A percentile compares a stretch with the other conserved stretches of the same genome.
phyloP scores from a whole-genome alignment of 2,113 vertebrate species.

The Colaptes auratus region DNA sequence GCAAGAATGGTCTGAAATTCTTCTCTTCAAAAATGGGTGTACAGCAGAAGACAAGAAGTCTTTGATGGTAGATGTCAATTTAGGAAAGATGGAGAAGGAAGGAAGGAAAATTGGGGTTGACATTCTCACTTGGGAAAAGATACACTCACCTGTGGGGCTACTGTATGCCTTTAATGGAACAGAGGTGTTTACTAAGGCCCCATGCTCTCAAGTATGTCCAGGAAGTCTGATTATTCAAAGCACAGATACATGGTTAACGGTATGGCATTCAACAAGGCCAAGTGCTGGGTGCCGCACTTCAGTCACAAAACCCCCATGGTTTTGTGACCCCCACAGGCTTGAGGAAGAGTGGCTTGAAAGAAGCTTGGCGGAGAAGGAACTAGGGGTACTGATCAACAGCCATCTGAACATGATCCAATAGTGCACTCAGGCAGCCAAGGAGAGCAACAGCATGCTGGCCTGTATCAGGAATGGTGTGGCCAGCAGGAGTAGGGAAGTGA shows the following conservation, averaged over 20 bases:
- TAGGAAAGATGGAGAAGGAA: background rate
- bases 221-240: background rate
- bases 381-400: too few species aligned
- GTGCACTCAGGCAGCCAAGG: too few species aligned
- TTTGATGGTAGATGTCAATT: background rate
- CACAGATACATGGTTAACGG: fast-evolving
- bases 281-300: too few species aligned
- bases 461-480: too few species aligned
- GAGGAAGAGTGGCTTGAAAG: too few species aligned
- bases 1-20: background rate
- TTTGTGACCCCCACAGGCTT: too few species aligned
- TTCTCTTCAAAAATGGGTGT: background rate
- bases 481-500: too few species aligned
- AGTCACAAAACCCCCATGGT: too few species aligned
- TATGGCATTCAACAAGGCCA: too few species aligned
- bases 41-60: fast-evolving
- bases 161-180: fast-evolving
- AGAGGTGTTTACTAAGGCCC: background rate
- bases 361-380: too few species aligned
- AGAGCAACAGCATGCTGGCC: too few species aligned
- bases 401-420: too few species aligned
- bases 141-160: background rate
- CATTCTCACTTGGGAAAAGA: background rate
- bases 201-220: background rate
- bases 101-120: background rate